These are phyloP conservation scores for Caenorhabditis brenneri DNA, from an alignment of 1,140 invertebrate genomes.

Conservation along the genomic window DNA sequence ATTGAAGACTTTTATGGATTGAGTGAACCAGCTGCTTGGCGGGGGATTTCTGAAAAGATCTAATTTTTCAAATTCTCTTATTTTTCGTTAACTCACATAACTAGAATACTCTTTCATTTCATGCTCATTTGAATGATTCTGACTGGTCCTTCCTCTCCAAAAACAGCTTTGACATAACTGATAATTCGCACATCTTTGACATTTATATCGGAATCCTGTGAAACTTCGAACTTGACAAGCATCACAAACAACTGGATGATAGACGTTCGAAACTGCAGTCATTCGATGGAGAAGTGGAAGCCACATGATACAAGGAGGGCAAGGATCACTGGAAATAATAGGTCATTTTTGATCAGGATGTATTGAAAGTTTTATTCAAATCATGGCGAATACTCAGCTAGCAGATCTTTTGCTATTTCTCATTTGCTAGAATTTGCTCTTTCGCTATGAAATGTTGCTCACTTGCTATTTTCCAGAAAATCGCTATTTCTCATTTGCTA, in stretches of 20 bases:
- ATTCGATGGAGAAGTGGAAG: constrained; percentile 88
- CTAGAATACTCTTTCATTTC: constrained; percentile 96
- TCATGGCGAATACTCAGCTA: no score
- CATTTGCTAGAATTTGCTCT: no score
- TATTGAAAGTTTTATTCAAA: no score
- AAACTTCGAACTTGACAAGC: constrained; percentile 82
- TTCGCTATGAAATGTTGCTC: no score
- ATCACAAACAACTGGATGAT: constrained; percentile 84
- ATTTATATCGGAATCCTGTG: constrained; percentile 92
- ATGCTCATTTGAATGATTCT: constrained; percentile 88
- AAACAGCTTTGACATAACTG: constrained; percentile 98
- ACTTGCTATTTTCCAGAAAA: no score
- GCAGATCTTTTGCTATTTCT: no score
- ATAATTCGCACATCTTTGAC: constrained; percentile 93
- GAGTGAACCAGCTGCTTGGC: constrained; percentile 83
- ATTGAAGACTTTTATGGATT: constrained; percentile 91
- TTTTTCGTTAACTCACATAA: constrained; percentile 79
- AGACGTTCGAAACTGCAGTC: constrained; percentile 87
- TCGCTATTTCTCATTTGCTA: no score
- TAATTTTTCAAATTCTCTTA: neutral
- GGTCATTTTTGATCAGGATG: no score
- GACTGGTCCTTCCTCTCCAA: constrained; percentile 89
- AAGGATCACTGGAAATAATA: constrained; percentile 78
- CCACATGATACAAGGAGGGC: constrained; percentile 88
- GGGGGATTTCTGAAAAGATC: constrained; percentile 74